Evolutionary conservation across 2,888 invertebrate species (phyloP).

Genomic region (Geophilus truncorum): DNA sequence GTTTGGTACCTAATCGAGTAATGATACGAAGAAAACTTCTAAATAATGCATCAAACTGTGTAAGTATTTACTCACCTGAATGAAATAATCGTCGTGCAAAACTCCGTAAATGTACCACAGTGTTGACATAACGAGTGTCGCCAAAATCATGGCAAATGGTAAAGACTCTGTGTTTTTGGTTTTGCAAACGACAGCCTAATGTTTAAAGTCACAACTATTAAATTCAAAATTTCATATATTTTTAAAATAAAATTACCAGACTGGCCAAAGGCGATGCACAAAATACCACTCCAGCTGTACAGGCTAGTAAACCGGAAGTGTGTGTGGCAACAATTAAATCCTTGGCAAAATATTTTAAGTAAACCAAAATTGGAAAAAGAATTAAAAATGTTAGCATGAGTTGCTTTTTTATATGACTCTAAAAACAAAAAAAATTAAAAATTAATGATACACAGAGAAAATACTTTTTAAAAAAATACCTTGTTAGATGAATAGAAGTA

Average conservation of each 20-base stretch:
- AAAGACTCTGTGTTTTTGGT: neutral
- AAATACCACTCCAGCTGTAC: neutral
- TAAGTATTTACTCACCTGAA: neutral
- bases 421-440: neutral
- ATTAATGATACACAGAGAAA: neutral
- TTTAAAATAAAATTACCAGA: too few species aligned
- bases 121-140: neutral
- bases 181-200: neutral
- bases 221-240: too few species aligned
- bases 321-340: neutral
- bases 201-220: too few species aligned
- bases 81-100: neutral
- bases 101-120: neutral
- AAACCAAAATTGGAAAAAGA: neutral
- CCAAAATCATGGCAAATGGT: neutral
- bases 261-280: neutral
- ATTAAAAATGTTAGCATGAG: neutral
- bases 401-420: neutral
- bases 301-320: neutral
- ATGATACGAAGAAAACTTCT: too few species aligned
- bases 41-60: too few species aligned
- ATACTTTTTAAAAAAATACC: neutral
- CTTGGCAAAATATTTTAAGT: neutral
- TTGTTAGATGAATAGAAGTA: neutral
- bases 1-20: neutral